Percentiles rank a stretch among this genome's conserved stretches.
These are phyloP conservation scores for Montipora cactus DNA, from an alignment of 64 coral and sea anemone species.

Conservation along the genomic window DNA sequence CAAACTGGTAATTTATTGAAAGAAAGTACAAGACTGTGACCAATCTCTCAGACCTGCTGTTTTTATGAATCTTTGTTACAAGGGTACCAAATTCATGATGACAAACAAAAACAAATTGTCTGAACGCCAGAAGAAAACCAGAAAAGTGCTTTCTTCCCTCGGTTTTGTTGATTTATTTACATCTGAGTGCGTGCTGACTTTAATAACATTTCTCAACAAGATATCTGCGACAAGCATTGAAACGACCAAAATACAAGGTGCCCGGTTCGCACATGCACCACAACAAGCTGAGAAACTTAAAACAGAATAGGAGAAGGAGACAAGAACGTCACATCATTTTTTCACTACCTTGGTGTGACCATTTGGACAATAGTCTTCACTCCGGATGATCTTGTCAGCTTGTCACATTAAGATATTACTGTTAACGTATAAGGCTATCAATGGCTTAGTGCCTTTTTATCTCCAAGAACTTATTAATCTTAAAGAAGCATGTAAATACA, in stretches of 20 bases:
- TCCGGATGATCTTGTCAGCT: not conserved
- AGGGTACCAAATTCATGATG: not conserved
- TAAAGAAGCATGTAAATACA: no score
- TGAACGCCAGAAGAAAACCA: not conserved
- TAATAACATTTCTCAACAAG: not conserved
- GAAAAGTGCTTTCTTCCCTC: not conserved
- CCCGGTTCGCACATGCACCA: not conserved
- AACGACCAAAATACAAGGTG: not conserved
- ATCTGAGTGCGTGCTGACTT: not conserved
- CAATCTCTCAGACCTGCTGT: no score
- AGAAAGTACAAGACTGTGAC: no score
- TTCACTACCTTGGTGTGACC: not conserved
- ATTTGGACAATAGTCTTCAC: not conserved
- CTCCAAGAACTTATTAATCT: no score
- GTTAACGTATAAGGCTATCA: no score
- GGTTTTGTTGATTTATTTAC: not conserved
- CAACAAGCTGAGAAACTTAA: not conserved
- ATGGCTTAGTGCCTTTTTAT: no score
- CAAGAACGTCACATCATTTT: not conserved
- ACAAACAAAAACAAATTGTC: constrained; percentile 20
- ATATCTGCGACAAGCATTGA: not conserved
- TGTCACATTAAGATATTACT: no score
- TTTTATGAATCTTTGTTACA: not conserved
- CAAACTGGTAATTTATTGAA: no score
- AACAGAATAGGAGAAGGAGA: not conserved